A percentile compares a stretch with the other conserved stretches of the same genome.
Evolutionary conservation across 1,140 invertebrate species (phyloP).

Genomic region (Harpegnathos saltator): DNA sequence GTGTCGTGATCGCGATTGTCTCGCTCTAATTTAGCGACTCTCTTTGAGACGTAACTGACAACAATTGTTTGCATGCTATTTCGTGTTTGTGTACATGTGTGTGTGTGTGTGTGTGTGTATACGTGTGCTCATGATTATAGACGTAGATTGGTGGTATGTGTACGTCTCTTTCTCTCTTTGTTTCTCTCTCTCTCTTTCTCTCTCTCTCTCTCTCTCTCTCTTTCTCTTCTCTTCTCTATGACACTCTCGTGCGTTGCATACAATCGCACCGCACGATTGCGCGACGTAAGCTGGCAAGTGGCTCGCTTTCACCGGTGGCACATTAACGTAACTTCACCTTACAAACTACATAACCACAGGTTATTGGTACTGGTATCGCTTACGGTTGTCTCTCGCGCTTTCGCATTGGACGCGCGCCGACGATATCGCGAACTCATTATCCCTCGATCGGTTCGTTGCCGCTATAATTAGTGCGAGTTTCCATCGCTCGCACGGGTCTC

Average conservation of each 20-base stretch:
- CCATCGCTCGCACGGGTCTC: not conserved
- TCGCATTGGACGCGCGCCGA: not conserved
- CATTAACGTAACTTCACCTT: conserved; percentile 55
- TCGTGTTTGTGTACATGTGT: conserved; percentile 21
- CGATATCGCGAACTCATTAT: conserved; percentile 20
- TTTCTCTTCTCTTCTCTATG: too few species aligned
- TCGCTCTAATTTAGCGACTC: conserved; percentile 55
- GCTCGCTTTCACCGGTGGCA: conserved; percentile 63
- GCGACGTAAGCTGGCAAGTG: conserved; percentile 28
- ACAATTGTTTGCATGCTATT: conserved; percentile 41
- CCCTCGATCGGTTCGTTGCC: not conserved
- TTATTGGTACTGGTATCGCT: conserved; percentile 9
- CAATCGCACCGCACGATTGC: not conserved
- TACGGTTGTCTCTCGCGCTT: not conserved
- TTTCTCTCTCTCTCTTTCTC: too few species aligned
- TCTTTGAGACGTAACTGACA: conserved; percentile 54
- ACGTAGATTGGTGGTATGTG: not conserved
- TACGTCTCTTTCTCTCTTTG: too few species aligned
- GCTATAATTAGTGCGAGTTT: conserved; percentile 31
- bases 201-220: too few species aligned
- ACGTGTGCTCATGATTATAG: not conserved
- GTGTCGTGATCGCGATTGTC: conserved; percentile 44
- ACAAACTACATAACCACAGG: conserved; percentile 50
- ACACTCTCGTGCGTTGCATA: not conserved
- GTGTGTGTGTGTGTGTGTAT: not conserved